Conservation (phyloP, 2,113 vertebrate species). For the Pycnonotus jocosus region DNA sequence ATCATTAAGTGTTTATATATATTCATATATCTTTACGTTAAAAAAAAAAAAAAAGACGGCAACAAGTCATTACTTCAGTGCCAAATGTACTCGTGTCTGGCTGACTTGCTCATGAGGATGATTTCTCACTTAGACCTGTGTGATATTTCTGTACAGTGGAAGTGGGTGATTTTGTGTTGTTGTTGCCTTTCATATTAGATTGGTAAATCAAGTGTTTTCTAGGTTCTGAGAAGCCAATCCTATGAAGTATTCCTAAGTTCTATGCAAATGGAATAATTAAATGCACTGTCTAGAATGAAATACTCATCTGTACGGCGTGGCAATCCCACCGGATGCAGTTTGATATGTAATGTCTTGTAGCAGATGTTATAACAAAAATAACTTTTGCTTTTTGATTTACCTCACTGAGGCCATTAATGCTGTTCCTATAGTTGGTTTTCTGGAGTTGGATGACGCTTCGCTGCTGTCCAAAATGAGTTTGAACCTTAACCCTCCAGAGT, state of each 20-base stretch:
- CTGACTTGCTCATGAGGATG: neutral
- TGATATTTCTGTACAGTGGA: constrained; percentile 6
- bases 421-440: constrained; percentile 62
- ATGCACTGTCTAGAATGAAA: constrained; percentile 6
- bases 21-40: constrained; percentile 45
- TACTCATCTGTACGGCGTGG: neutral
- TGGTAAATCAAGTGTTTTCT: neutral
- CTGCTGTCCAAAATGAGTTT: constrained; percentile 64
- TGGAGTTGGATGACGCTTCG: constrained; percentile 55
- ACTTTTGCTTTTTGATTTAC: constrained; percentile 65
- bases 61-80: constrained; percentile 65
- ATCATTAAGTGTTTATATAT: constrained; percentile 62
- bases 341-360: constrained; percentile 69
- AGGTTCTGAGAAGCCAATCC: constrained; percentile 52
- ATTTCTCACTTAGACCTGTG: constrained; percentile 20
- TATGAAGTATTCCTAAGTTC: constrained; percentile 23
- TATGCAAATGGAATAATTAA: constrained; percentile 13
- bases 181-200: constrained; percentile 15
- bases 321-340: constrained; percentile 36
- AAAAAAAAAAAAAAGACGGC: constrained; percentile 21
- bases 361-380: constrained; percentile 67
- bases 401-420: constrained; percentile 72
- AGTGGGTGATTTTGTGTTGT: neutral
- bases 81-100: constrained; percentile 33
- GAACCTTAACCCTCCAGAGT: constrained; percentile 58